Base-by-base conservation (phyloP, 2,113 vertebrate genomes). In the Dipodomys spectabilis region DNA sequence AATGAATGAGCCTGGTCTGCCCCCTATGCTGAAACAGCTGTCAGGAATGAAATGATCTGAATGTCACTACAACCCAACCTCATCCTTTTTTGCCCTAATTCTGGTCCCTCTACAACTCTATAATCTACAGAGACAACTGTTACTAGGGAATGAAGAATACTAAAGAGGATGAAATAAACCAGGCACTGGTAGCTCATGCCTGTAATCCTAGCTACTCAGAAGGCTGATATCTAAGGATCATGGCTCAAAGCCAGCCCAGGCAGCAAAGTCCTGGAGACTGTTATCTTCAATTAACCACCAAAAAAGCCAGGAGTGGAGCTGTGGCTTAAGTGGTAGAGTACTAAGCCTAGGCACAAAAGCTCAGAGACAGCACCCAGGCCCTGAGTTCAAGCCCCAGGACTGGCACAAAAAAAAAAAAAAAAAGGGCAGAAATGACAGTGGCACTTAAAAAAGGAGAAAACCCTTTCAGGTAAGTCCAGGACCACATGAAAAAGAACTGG, bases 41-140 rank as follows among this genome's bases (percentile, higher is more conserved):
- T 44, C 53, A 92, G 27, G 64, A 62, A 27, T 60, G 23, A 82
- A 82, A 53, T 20, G 53, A 10, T 27, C 2, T 22, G 28, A 67
- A 69, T 22, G 62, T 12, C 60, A 45, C 7, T 20, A n/a, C 80
- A 80, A 11, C 64, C 79, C 60, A 68, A 49, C 49, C 77, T 69
- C 12, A 23, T 18, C 35, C 39, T 39, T 39, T 86, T 77, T 45
- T 19, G 19, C 35, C 82, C 82, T 77, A 82, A 32, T 39, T 90
- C 45, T 64, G 23, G 82, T 64, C 19, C 19, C 44, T 81, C 84
- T 64, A 19, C 71, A 72, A 15, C 62, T 81, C 84, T 73, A 22
- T 71, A 75, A 86, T 57, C 79, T 93, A 87, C 95, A 7, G 79
- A 30, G 77, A 86, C 32, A 93, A 18, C 53, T 73, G n/a, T 67